Percentiles rank a stretch among this genome's conserved stretches.
Conservation (phyloP, 2,113 vertebrate genomes). For the Archilochus colubris region DNA sequence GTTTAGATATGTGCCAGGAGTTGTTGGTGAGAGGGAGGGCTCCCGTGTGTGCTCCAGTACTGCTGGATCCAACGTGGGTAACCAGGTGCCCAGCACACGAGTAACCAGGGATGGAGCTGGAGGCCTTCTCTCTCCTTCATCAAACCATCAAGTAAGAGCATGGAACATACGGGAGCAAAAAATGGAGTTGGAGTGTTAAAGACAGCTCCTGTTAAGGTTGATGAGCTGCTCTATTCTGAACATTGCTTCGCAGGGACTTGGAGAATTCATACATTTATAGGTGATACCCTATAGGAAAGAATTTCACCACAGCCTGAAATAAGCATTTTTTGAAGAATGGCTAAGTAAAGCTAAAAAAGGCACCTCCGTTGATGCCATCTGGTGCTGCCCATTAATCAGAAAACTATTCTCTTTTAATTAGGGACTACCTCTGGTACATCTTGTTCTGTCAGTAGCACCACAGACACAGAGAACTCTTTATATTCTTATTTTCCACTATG, state of each 20-base stretch:
- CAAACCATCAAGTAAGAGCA: background rate
- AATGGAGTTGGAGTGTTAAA: fast-evolving
- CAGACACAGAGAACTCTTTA: background rate
- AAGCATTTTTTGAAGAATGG: constrained; percentile 8
- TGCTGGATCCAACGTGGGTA: background rate
- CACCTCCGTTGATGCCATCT: constrained; percentile 9
- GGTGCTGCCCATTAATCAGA: constrained; percentile 21
- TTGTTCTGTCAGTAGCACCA: background rate
- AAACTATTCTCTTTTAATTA: constrained; percentile 25
- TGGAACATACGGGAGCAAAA: background rate
- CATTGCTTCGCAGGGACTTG: background rate
- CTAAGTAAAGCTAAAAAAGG: constrained; percentile 6
- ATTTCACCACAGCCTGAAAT: background rate
- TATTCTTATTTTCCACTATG: constrained; percentile 1
- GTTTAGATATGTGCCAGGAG: background rate
- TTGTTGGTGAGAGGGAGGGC: background rate
- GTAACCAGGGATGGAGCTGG: too few species aligned
- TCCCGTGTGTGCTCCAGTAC: fast-evolving
- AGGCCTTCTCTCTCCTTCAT: background rate
- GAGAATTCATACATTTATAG: background rate
- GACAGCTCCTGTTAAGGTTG: fast-evolving
- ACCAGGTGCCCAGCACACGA: background rate
- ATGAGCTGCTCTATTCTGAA: background rate
- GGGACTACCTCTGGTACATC: background rate
- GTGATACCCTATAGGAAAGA: background rate